phyloP scores from a whole-genome alignment of 1,140 invertebrate species.

The Drosophila prosaltans region DNA sequence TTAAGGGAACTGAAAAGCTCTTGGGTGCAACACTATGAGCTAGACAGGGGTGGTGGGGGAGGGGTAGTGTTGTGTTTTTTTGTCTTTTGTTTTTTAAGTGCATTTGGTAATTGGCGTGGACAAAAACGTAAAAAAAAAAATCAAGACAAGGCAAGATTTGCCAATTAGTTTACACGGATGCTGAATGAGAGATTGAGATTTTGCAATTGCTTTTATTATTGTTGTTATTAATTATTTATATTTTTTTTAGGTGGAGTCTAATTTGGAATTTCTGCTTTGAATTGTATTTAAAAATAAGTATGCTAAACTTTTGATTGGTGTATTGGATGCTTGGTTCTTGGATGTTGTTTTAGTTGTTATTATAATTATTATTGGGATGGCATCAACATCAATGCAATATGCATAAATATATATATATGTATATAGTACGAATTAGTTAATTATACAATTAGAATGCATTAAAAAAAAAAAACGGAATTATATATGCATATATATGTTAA shows the following conservation, averaged over 20 bases:
- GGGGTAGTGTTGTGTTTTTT: background rate
- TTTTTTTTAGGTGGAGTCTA: constrained; percentile 30
- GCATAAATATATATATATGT: constrained; percentile 22
- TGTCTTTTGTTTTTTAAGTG: background rate
- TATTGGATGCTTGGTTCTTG: constrained; percentile 8
- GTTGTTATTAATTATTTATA: background rate
- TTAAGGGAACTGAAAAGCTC: constrained; percentile 40
- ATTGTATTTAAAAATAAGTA: constrained; percentile 31
- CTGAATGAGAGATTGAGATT: constrained; percentile 3
- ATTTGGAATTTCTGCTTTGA: constrained; percentile 55
- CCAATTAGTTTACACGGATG: constrained; percentile 13
- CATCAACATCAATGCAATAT: constrained; percentile 39
- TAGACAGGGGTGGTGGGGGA: too few relatives aligned
- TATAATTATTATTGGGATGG: constrained; percentile 10
- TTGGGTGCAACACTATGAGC: constrained; percentile 30
- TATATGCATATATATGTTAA: constrained; percentile 19
- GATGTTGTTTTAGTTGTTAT: constrained; percentile 9
- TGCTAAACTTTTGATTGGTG: constrained; percentile 17
- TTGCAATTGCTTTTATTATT: background rate
- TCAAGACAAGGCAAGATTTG: constrained; percentile 10
- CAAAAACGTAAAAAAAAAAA: constrained; percentile 1
- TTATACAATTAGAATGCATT: background rate
- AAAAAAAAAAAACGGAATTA: background rate
- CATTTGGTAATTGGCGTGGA: constrained; percentile 2
- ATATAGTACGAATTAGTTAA: constrained; percentile 18